These are phyloP conservation scores for Crocuta crocuta DNA, from an alignment of 2,113 vertebrate species.

Conservation along the genomic window DNA sequence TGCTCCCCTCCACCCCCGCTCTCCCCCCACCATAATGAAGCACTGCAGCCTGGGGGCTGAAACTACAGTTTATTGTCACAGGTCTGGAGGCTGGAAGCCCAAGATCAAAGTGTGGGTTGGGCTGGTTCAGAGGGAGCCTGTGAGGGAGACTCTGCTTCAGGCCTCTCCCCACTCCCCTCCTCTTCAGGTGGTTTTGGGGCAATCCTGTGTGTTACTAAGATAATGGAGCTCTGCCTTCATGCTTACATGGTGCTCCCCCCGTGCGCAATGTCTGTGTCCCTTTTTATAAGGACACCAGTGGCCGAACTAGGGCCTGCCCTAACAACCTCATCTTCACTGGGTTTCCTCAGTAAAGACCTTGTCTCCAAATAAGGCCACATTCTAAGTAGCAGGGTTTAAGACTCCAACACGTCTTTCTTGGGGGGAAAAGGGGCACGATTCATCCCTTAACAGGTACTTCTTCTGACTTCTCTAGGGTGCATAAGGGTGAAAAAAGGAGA, in stretches of 20 bases:
- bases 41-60: accelerated
- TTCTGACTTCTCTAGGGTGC: neutral
- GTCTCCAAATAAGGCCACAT: neutral
- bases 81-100: neutral
- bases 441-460: neutral
- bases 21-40: neutral
- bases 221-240: accelerated
- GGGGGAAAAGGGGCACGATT: accelerated
- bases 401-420: too few species aligned
- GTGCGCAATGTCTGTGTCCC: neutral
- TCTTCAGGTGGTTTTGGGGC: neutral
- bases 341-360: neutral
- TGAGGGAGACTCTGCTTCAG: too few species aligned
- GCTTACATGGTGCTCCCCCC: accelerated
- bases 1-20: neutral
- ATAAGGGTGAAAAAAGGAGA: neutral
- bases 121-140: neutral
- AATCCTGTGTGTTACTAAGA: accelerated
- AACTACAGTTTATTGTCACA: neutral
- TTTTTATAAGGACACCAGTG: neutral
- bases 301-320: neutral
- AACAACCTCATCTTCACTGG: neutral
- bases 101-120: too few species aligned
- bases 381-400: neutral
- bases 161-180: too few species aligned